Evolutionary conservation across 2,888 invertebrate species (phyloP), one percentile per base, ranked within the genome.

Genomic region (Phragmatobia fuliginosa): DNA sequence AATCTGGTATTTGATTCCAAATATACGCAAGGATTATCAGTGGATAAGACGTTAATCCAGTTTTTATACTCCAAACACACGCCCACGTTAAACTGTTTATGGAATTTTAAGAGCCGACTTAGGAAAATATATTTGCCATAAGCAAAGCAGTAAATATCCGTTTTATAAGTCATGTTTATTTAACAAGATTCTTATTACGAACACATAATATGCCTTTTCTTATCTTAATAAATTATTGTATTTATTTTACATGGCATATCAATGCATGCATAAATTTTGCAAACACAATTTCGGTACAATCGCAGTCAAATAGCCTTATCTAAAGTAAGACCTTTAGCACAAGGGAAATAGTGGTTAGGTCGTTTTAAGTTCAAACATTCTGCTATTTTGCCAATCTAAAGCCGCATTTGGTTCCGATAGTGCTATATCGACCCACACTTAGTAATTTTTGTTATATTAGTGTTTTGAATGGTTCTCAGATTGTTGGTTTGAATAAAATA

Each of bases 1-100:
- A 77, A 76, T 71, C 71, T 61, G 65, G 67, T 62, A 41, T 68
- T 62, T 66, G 45, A 84, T 82, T 87, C 87, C 76, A 78, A 83
- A 89, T 88, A 90, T 91, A 90, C 84, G 85, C 86, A 83, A 79
- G 86, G 90, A 92, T 91, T 91, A 92, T 83, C 74, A 83, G 83
- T 81, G 81, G 80, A 82, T 83, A 82, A 85, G 87, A 89, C 84
- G 85, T 78, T 93, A 92, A 94, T 94, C 92, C 91, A 86, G 78
- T 90, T 92, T 92, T 92, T 90, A 91, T 90, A 84, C 81, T 78
- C 79, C 74, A 88, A 82, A 77, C 79, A 80, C 80, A 88, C 92
- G 84, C 94, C 92, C 84, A 91, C 92, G 76, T 79, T 79, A 82
- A 83, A 58, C 69, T 73, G 81, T 85, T 87, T 86, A 87, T 86